Evolutionary conservation across 1,140 invertebrate genomes (phyloP).

Genomic region (Penaeus vannamei): DNA sequence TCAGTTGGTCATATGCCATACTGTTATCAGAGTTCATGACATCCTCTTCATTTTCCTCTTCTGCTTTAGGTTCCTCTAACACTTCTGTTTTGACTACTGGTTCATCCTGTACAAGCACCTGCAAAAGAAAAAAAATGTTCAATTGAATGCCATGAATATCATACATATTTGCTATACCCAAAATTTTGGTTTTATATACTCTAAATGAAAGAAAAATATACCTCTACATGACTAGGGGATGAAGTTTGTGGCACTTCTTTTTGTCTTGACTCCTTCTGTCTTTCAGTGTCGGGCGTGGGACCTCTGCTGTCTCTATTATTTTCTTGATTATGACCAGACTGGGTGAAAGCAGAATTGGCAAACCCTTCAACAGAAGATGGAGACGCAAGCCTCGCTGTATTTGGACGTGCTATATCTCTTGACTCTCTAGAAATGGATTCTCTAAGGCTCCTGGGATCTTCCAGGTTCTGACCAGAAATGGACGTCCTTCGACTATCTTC

Average conservation of each 20-base stretch:
- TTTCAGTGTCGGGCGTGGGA: constrained; percentile 39
- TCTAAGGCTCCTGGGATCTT: constrained; percentile 24
- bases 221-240: constrained; percentile 59
- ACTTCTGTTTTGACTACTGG: constrained; percentile 60
- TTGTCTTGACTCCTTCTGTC: constrained; percentile 41
- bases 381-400: neutral
- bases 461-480: constrained; percentile 23
- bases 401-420: constrained; percentile 11
- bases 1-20: constrained; percentile 48
- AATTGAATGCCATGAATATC: too few species aligned
- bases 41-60: constrained; percentile 52
- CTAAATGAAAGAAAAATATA: neutral
- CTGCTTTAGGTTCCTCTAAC: constrained; percentile 55
- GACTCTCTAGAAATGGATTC: constrained; percentile 1
- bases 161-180: neutral
- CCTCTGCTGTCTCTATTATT: constrained; percentile 40
- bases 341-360: constrained; percentile 11
- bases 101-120: constrained; percentile 52
- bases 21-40: constrained; percentile 59
- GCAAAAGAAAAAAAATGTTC: neutral
- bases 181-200: neutral
- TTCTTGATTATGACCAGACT: constrained; percentile 46
- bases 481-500: neutral
- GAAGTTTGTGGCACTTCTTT: constrained; percentile 42
- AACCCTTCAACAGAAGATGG: constrained; percentile 3